A percentile compares a stretch with the other conserved stretches of the same genome.
These are phyloP conservation scores for Cryptus armator DNA, from an alignment of 2,888 invertebrate species.

Conservation along the genomic window DNA sequence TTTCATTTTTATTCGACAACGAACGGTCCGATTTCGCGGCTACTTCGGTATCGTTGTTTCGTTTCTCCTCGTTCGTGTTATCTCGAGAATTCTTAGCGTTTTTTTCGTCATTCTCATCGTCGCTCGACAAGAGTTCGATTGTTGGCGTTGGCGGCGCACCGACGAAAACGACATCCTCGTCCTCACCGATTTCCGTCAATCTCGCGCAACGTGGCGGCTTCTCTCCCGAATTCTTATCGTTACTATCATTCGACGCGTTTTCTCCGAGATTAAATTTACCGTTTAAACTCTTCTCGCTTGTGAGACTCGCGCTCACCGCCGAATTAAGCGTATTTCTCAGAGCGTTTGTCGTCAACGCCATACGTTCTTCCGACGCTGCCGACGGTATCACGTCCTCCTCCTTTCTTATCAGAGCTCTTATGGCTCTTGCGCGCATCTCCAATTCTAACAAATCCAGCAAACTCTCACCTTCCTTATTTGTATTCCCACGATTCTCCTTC, in stretches of 20 bases:
- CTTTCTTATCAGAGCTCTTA: slow-evolving; percentile 86
- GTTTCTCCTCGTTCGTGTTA: slow-evolving; percentile 69
- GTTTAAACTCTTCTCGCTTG: slow-evolving; percentile 55
- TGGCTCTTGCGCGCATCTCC: slow-evolving; percentile 88
- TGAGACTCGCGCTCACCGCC: slow-evolving; percentile 59
- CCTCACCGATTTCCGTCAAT: slow-evolving; percentile 72
- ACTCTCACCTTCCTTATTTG: slow-evolving; percentile 84
- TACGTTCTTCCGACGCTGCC: slow-evolving; percentile 54
- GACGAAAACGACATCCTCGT: slow-evolving; percentile 83
- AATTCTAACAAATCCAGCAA: slow-evolving; percentile 87
- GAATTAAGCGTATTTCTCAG: slow-evolving; percentile 62
- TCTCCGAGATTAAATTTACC: slow-evolving; percentile 43
- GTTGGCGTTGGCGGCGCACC: slow-evolving; percentile 81
- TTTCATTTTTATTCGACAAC: slow-evolving; percentile 30
- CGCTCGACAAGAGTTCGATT: slow-evolving; percentile 82
- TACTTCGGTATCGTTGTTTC: slow-evolving; percentile 16
- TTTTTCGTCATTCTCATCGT: slow-evolving; percentile 74
- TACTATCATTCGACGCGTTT: not conserved
- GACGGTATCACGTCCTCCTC: slow-evolving; percentile 81
- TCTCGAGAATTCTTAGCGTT: slow-evolving; percentile 73
- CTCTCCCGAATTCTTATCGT: slow-evolving; percentile 19
- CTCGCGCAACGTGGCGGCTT: slow-evolving; percentile 63
- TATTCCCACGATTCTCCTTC: slow-evolving; percentile 73
- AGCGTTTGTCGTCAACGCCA: slow-evolving; percentile 49
- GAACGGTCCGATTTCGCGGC: slow-evolving; percentile 36